phyloP scores from a whole-genome alignment of 2,888 invertebrate species.

The Lottia gigantea region DNA sequence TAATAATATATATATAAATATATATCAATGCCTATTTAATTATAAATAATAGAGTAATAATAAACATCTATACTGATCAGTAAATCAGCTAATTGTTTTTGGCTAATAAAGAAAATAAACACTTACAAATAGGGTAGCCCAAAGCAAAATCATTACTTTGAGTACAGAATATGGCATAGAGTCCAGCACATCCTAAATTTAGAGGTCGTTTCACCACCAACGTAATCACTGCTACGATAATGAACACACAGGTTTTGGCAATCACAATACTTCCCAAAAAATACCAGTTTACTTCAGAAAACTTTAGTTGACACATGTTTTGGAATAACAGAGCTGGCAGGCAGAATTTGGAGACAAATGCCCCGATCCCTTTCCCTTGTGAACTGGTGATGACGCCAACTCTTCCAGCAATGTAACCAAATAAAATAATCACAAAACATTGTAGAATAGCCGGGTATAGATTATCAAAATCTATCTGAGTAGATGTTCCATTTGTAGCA shows the following conservation, averaged over 20 bases:
- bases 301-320: slow-evolving; percentile 85
- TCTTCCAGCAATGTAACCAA: slow-evolving; percentile 66
- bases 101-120: background rate
- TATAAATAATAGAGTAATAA: too few species aligned
- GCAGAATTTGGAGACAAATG: slow-evolving; percentile 93
- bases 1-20: too few species aligned
- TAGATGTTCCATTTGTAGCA: slow-evolving; percentile 7
- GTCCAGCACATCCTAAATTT: slow-evolving; percentile 85
- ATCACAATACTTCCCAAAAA: slow-evolving; percentile 87
- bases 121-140: slow-evolving; percentile 91
- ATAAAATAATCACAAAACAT: slow-evolving; percentile 78
- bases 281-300: slow-evolving; percentile 80
- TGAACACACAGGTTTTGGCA: slow-evolving; percentile 86
- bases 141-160: slow-evolving; percentile 98
- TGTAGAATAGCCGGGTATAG: slow-evolving; percentile 90
- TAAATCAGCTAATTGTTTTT: too few species aligned
- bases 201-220: slow-evolving; percentile 80
- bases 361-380: slow-evolving; percentile 78
- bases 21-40: too few species aligned
- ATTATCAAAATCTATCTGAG: slow-evolving; percentile 73
- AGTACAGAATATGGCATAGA: slow-evolving; percentile 94
- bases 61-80: too few species aligned
- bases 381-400: slow-evolving; percentile 47
- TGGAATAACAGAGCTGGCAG: slow-evolving; percentile 91
- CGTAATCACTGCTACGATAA: slow-evolving; percentile 74